Percentiles rank a stretch among this genome's conserved stretches.
These are phyloP conservation scores for Dichetophora obliterata DNA, from an alignment of 2,888 invertebrate genomes.

Conservation along the genomic window DNA sequence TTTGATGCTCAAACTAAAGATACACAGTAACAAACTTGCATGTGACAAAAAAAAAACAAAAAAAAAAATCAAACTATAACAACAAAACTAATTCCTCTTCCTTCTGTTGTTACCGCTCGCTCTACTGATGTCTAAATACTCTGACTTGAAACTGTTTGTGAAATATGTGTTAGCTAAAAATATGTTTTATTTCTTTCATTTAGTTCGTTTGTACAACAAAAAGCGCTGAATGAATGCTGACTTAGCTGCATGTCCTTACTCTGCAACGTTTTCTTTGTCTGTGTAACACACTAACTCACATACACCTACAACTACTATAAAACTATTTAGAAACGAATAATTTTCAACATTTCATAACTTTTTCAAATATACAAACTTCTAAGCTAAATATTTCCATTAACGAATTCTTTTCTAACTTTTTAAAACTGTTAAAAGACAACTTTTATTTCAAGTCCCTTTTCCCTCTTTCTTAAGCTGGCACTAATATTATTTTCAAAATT, in stretches of 20 bases:
- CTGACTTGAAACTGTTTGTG: too few relatives aligned
- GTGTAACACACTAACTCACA: background rate
- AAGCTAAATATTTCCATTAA: too few relatives aligned
- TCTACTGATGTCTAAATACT: background rate
- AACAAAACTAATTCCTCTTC: background rate
- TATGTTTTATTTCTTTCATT: background rate
- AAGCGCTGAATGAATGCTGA: background rate
- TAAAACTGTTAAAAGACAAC: too few relatives aligned
- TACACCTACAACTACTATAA: too few relatives aligned
- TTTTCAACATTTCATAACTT: too few relatives aligned
- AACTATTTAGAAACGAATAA: too few relatives aligned
- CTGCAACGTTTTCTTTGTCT: background rate
- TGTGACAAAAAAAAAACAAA: conserved; percentile 19
- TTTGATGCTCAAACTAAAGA: background rate
- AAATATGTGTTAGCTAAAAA: too few relatives aligned
- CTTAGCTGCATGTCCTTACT: background rate
- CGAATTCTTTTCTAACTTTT: too few relatives aligned
- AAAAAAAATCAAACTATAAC: background rate
- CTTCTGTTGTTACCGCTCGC: background rate
- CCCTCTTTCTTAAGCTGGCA: background rate
- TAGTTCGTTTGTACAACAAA: background rate
- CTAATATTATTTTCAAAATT: background rate
- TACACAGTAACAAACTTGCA: conserved; percentile 37
- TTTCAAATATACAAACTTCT: too few relatives aligned
- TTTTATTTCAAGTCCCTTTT: too few relatives aligned